Conservation (phyloP, 2,888 invertebrate species). For the Zootermopsis nevadensis region DNA sequence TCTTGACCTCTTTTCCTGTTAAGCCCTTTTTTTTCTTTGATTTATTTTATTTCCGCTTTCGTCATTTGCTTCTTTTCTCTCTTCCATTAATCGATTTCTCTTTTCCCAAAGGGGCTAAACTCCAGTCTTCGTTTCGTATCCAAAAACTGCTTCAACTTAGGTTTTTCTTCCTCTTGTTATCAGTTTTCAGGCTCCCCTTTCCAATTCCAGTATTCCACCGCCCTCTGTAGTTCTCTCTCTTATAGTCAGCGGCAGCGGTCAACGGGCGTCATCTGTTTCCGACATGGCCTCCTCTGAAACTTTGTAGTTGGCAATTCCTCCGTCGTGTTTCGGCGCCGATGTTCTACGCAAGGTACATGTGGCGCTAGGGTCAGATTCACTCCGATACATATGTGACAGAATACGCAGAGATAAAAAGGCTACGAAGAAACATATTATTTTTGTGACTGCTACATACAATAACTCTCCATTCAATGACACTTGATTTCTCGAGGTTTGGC, state of each 20-base stretch:
- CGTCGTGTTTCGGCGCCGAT: neutral
- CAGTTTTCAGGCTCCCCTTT: neutral
- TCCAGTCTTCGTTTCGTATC: neutral
- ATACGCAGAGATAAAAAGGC: too few relatives aligned
- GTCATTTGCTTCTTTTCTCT: neutral
- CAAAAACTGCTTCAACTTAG: conserved; percentile 20
- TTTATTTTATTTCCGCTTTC: neutral
- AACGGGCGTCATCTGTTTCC: conserved; percentile 25
- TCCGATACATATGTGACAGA: neutral
- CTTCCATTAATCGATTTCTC: neutral
- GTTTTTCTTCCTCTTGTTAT: conserved; percentile 20
- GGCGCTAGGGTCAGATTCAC: neutral
- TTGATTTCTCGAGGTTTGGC: too few relatives aligned
- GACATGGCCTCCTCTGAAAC: conserved; percentile 10
- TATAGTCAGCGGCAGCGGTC: conserved; percentile 2
- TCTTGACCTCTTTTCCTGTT: neutral
- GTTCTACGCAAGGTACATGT: neutral
- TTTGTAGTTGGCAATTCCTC: conserved; percentile 10
- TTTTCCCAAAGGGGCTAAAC: too few relatives aligned
- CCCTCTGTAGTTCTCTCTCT: neutral
- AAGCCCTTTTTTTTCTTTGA: neutral
- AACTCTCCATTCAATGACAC: too few relatives aligned
- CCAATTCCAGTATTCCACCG: neutral
- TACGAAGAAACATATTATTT: neutral
- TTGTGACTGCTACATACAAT: too few relatives aligned